These are phyloP conservation scores for Gallinago media DNA, from an alignment of 2,113 vertebrate genomes.

Conservation along the genomic window DNA sequence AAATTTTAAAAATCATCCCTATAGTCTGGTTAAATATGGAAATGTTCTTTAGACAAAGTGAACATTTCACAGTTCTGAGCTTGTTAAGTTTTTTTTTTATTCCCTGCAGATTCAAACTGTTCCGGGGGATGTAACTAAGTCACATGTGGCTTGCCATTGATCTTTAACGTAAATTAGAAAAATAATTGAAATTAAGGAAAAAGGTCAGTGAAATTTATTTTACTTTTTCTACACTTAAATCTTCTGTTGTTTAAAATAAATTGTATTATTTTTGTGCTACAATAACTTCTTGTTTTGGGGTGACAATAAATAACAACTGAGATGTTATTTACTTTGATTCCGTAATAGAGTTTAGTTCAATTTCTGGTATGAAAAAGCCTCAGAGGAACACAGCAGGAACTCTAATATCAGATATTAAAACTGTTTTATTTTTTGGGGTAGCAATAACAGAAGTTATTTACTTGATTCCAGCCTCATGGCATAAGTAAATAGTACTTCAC, in stretches of 20 bases:
- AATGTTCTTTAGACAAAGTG: neutral
- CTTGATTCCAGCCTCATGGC: neutral
- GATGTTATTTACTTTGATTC: constrained; percentile 61
- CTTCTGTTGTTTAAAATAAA: constrained; percentile 41
- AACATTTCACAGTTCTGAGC: constrained; percentile 15
- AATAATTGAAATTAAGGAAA: constrained; percentile 23
- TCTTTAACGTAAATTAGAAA: constrained; percentile 22
- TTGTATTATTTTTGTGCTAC: neutral
- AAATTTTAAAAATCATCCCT: neutral
- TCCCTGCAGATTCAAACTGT: neutral
- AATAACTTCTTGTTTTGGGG: constrained; percentile 1
- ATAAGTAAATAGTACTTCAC: neutral
- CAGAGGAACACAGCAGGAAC: constrained; percentile 15
- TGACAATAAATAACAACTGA: constrained; percentile 4
- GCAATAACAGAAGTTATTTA: constrained; percentile 12
- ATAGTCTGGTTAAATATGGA: neutral
- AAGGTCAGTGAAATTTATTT: constrained; percentile 36
- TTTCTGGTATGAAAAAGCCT: constrained; percentile 46
- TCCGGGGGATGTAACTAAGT: neutral
- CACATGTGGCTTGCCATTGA: neutral
- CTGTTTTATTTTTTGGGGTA: neutral
- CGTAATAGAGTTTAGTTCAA: constrained; percentile 35
- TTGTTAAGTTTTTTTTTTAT: neutral
- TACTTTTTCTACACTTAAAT: neutral
- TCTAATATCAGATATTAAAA: constrained; percentile 32